Evolutionary conservation across 2,888 invertebrate genomes (phyloP).

Genomic region (Meta bourneti): DNA sequence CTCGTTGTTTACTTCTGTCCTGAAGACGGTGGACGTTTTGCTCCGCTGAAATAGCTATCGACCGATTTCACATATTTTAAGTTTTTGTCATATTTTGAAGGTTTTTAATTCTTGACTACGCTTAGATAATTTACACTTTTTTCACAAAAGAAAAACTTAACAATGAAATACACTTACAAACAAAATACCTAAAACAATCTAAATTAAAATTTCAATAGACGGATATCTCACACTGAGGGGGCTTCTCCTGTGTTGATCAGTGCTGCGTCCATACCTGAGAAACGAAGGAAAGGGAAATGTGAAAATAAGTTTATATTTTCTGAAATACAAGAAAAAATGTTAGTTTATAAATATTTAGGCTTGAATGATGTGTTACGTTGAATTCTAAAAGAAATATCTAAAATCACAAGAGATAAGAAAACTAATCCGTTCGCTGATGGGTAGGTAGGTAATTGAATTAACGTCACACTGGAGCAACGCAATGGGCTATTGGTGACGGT

Average conservation of each 20-base stretch:
- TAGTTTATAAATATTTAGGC: background rate
- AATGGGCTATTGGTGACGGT: no score
- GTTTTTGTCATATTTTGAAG: no score
- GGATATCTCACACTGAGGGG: slow-evolving; percentile 35
- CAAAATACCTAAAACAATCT: background rate
- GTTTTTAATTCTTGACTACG: no score
- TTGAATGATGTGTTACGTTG: background rate
- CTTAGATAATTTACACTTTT: background rate
- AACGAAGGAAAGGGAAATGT: background rate
- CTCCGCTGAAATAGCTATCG: no score
- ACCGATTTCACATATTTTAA: no score
- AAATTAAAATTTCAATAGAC: background rate
- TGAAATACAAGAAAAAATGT: background rate
- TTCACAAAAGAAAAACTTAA: background rate
- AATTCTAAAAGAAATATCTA: no score
- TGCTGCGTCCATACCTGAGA: slow-evolving; percentile 61
- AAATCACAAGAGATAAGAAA: no score
- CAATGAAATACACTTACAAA: background rate
- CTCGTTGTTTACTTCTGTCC: no score
- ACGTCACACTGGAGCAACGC: no score
- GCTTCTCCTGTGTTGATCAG: slow-evolving; percentile 34
- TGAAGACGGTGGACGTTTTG: no score
- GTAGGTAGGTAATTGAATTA: no score
- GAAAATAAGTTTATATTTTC: background rate
- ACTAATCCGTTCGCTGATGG: no score